Conservation (phyloP, 2,888 invertebrate genomes). For the Dryocosmus kuriphilus region DNA sequence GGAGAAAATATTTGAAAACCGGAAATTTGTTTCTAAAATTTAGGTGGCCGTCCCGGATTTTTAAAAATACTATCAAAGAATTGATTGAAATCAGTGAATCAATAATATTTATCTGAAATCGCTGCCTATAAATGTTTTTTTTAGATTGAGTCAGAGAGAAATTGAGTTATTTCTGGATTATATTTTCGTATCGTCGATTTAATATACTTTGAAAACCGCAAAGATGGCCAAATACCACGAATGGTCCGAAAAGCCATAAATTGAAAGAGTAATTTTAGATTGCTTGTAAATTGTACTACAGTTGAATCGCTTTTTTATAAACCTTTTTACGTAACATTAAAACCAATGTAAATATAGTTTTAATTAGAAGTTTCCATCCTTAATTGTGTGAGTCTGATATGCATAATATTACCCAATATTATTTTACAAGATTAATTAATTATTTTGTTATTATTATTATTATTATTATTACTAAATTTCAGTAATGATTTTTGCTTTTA, state of each 20-base stretch:
- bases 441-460: too few species aligned
- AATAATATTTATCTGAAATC: background rate
- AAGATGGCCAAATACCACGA: background rate
- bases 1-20: too few species aligned
- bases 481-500: background rate
- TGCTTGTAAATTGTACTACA: background rate
- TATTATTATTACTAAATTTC: too few species aligned
- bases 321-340: too few species aligned
- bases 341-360: too few species aligned
- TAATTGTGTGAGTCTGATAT: too few species aligned
- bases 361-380: too few species aligned
- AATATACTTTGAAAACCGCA: background rate
- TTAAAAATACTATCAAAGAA: background rate
- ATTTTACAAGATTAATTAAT: too few species aligned
- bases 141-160: background rate
- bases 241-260: background rate
- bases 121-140: background rate
- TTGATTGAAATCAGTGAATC: background rate
- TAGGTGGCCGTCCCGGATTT: too few species aligned
- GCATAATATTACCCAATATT: too few species aligned
- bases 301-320: too few species aligned
- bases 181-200: background rate
- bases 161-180: background rate
- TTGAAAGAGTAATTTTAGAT: background rate
- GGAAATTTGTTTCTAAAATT: too few species aligned